Percentiles rank a stretch among this genome's conserved stretches.
Evolutionary conservation across 2,113 vertebrate genomes (phyloP).

Genomic region (Neodontobutis hainanensis): DNA sequence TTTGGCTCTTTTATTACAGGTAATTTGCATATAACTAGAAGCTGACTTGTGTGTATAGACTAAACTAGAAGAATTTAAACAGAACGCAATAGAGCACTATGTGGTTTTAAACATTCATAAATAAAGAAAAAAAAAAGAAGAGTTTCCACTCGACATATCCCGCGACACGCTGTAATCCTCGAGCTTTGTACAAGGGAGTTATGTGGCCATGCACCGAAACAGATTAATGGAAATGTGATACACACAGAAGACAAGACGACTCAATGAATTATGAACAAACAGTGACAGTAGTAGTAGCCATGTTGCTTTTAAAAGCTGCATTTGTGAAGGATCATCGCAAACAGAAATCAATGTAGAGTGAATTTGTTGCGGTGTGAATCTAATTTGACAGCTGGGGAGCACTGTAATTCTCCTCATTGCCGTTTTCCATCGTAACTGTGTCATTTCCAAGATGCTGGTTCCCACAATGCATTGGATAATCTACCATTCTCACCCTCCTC

Average conservation of each 20-base stretch:
- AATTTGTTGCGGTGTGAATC: neutral
- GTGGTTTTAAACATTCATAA: no score
- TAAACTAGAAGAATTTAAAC: no score
- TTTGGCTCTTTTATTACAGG: no score
- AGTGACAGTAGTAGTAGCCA: neutral
- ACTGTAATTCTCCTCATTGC: neutral
- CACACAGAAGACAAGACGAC: neutral
- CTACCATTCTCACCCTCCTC: slow-evolving; percentile 51
- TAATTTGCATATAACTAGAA: no score
- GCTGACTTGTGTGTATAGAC: no score
- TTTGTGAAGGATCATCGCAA: neutral
- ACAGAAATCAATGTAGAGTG: neutral
- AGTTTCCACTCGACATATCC: neutral
- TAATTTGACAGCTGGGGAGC: slow-evolving; percentile 14
- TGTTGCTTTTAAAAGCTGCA: neutral
- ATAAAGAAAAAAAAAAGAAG: no score
- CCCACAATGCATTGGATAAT: slow-evolving; percentile 34
- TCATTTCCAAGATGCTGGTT: slow-evolving; percentile 15
- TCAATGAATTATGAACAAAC: slow-evolving; percentile 42
- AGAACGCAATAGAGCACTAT: no score
- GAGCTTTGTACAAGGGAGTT: slow-evolving; percentile 8
- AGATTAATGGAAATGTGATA: slow-evolving; percentile 26
- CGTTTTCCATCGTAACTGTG: slow-evolving; percentile 6
- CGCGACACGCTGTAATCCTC: slow-evolving; percentile 14
- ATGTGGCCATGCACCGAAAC: neutral